These are phyloP conservation scores for Rhopilema esculentum DNA, from an alignment of 30 jellyfish, hydroid and myxozoan genomes.

Conservation along the genomic window DNA sequence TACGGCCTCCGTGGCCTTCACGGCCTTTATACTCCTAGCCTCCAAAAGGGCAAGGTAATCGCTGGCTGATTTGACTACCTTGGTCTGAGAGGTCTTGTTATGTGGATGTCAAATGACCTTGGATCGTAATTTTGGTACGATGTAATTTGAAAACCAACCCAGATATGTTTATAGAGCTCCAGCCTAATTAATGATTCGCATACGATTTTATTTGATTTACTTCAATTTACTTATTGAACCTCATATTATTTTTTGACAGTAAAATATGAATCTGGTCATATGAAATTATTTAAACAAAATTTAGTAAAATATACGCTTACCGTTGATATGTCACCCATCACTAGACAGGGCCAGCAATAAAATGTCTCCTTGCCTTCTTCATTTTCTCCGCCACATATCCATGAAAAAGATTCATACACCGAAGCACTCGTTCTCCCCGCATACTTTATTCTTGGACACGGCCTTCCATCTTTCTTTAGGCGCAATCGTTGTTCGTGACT, in stretches of 20 bases:
- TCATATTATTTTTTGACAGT: not conserved
- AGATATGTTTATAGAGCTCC: not conserved
- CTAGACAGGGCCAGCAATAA: constrained; percentile 69
- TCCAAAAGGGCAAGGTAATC: not conserved
- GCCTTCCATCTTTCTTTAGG: constrained; percentile 55
- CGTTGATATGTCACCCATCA: constrained; percentile 70
- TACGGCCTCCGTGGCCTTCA: not conserved
- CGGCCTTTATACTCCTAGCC: not conserved
- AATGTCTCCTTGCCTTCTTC: constrained; percentile 55
- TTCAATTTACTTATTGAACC: not conserved
- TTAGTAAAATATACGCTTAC: constrained; percentile 7
- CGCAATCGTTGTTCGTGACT: constrained; percentile 16
- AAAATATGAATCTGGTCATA: not conserved
- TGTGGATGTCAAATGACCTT: not conserved
- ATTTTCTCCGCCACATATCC: constrained; percentile 55
- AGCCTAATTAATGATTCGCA: not conserved
- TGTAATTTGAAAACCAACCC: not conserved
- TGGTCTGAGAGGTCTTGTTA: not conserved
- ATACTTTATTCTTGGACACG: constrained; percentile 54
- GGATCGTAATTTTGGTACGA: too few species aligned
- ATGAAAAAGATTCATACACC: constrained; percentile 24
- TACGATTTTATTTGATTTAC: not conserved
- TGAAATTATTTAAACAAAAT: not conserved
- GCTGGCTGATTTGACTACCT: not conserved
- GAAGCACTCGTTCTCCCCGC: constrained; percentile 41